phyloP scores from a whole-genome alignment of 1,140 invertebrate species.

The Hyles euphorbiae region DNA sequence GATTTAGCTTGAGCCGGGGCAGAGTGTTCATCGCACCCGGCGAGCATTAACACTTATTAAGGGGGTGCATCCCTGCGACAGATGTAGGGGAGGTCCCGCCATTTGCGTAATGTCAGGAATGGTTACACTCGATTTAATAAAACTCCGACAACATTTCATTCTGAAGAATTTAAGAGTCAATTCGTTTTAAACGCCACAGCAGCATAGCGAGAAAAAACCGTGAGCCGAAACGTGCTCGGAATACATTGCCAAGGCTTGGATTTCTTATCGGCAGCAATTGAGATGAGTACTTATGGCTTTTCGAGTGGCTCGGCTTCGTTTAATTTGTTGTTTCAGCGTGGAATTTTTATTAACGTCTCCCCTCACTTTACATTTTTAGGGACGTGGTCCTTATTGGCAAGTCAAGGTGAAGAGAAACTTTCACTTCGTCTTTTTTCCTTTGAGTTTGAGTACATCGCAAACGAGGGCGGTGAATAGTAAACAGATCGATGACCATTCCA shows the following conservation, averaged over 20 bases:
- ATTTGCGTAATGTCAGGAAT: conserved; percentile 74
- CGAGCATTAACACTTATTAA: conserved; percentile 74
- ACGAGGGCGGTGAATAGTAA: conserved; percentile 17
- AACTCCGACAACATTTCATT: conserved; percentile 73
- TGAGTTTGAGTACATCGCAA: conserved; percentile 16
- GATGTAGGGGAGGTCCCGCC: conserved; percentile 72
- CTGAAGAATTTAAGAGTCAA: conserved; percentile 73
- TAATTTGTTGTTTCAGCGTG: conserved; percentile 74
- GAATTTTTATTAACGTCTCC: conserved; percentile 74
- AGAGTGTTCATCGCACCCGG: conserved; percentile 69
- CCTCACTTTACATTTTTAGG: conserved; percentile 60
- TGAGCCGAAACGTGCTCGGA: conserved; percentile 67
- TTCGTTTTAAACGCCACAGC: conserved; percentile 69
- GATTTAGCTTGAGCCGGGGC: conserved; percentile 66
- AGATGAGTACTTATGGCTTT: conserved; percentile 76
- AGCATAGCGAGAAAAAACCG: conserved; percentile 67
- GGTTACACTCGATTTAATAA: conserved; percentile 75
- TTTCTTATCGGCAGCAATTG: conserved; percentile 75
- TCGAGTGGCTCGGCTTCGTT: conserved; percentile 73
- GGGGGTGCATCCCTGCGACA: conserved; percentile 73
- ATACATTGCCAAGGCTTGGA: conserved; percentile 70
- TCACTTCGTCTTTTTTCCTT: conserved; percentile 32
- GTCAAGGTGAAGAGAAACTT: conserved; percentile 41
- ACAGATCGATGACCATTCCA: conserved; percentile 19
- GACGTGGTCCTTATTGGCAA: conserved; percentile 43